phyloP scores from a whole-genome alignment of 2,888 invertebrate species.

The Xanthia togata region DNA sequence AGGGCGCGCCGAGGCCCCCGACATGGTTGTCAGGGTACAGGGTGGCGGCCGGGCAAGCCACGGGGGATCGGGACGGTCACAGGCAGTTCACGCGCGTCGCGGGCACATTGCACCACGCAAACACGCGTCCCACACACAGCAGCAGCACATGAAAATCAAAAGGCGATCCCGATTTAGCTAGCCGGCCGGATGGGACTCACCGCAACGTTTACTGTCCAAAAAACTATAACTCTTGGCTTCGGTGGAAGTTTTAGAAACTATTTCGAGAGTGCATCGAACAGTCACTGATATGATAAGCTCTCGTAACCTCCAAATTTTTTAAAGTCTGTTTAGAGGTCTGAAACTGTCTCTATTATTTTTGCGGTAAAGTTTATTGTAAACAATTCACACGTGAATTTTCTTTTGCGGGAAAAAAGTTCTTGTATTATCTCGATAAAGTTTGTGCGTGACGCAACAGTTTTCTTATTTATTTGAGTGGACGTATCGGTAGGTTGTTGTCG shows the following conservation, averaged over 20 bases:
- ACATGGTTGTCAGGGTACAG: conserved; percentile 95
- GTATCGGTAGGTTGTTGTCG: conserved; percentile 79
- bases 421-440: conserved; percentile 58
- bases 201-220: conserved; percentile 76
- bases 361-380: conserved; percentile 58
- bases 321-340: conserved; percentile 66
- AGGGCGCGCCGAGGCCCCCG: conserved; percentile 92
- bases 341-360: conserved; percentile 66
- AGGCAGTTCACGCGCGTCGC: conserved; percentile 89
- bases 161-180: conserved; percentile 89
- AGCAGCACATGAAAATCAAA: conserved; percentile 90
- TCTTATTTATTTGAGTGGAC: conserved; percentile 76
- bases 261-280: conserved; percentile 72
- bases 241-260: conserved; percentile 65
- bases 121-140: conserved; percentile 86
- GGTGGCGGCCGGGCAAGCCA: conserved; percentile 95
- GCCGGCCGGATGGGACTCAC: conserved; percentile 83
- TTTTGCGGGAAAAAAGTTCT: conserved; percentile 65
- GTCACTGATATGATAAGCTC: conserved; percentile 83
- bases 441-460: conserved; percentile 77
- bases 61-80: conserved; percentile 91
- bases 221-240: conserved; percentile 65
- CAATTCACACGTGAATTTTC: conserved; percentile 68
- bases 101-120: conserved; percentile 89
- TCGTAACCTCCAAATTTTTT: conserved; percentile 71